phyloP scores from a whole-genome alignment of 2,113 vertebrate genomes.

The Sula dactylatra region DNA sequence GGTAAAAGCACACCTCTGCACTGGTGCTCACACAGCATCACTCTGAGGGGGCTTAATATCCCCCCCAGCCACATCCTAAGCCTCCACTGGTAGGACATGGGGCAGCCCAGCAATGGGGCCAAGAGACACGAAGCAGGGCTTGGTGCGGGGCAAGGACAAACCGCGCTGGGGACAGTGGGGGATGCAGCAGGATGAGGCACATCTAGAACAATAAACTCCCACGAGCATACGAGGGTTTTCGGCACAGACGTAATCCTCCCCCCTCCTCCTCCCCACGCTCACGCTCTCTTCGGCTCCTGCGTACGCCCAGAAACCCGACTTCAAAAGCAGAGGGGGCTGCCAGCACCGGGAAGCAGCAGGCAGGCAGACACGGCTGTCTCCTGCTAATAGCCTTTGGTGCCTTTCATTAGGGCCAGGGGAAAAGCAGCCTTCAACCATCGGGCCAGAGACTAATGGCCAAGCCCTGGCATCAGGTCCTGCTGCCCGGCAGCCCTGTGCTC shows the following conservation, averaged over 20 bases:
- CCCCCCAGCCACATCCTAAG: neutral
- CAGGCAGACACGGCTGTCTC: neutral
- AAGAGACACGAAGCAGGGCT: neutral
- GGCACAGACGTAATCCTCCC: neutral
- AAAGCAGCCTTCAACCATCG: neutral
- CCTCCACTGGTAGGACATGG: accelerated
- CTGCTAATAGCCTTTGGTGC: slow-evolving; percentile 2
- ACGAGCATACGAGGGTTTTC: accelerated
- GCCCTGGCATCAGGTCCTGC: neutral
- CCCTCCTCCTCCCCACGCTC: neutral
- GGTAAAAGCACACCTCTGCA: neutral
- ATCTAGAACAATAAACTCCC: neutral
- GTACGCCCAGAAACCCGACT: neutral
- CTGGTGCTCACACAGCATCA: accelerated
- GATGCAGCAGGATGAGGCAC: neutral
- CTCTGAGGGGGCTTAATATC: neutral
- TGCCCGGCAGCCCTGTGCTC: neutral
- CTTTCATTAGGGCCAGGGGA: neutral
- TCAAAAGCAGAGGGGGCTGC: neutral
- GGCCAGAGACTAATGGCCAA: neutral
- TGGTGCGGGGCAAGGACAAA: neutral
- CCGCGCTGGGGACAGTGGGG: accelerated
- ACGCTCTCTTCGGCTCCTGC: neutral
- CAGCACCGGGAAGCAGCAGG: neutral
- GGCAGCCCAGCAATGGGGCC: neutral